phyloP scores from a whole-genome alignment of 2,888 invertebrate species.

The Cantharis rufa region DNA sequence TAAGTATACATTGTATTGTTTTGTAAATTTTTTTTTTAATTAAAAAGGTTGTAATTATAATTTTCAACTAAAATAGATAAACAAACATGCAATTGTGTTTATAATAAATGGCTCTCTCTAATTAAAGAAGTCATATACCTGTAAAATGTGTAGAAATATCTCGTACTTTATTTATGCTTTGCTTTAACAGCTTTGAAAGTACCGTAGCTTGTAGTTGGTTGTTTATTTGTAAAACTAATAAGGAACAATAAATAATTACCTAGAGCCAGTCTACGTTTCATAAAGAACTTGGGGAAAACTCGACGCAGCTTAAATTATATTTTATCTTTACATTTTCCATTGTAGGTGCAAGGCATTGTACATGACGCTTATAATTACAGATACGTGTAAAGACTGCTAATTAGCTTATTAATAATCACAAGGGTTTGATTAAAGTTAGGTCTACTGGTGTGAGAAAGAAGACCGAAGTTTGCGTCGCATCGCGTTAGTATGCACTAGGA shows the following conservation, averaged over 20 bases:
- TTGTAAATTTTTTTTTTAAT: not conserved
- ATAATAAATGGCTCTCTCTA: not conserved
- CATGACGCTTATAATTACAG: constrained; percentile 16
- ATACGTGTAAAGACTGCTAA: constrained; percentile 15
- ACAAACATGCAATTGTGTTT: not conserved
- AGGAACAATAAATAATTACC: constrained; percentile 11
- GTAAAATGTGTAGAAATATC: not conserved
- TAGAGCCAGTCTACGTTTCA: not conserved
- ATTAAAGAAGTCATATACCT: not conserved
- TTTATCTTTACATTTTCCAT: constrained; percentile 12
- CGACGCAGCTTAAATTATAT: constrained; percentile 15
- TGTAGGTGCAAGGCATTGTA: constrained; percentile 18
- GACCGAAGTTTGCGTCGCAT: constrained; percentile 28
- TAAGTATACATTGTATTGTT: not conserved
- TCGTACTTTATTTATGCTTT: not conserved
- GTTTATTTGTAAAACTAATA: constrained; percentile 6
- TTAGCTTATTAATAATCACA: constrained; percentile 20
- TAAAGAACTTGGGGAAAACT: constrained; percentile 6
- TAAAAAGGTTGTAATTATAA: not conserved
- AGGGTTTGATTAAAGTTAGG: constrained; percentile 23
- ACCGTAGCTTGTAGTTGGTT: not conserved
- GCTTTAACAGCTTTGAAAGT: not conserved
- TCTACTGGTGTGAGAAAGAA: constrained; percentile 19
- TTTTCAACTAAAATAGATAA: not conserved
- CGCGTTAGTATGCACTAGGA: constrained; percentile 35